Evolutionary conservation across 2,888 invertebrate genomes (phyloP).

Genomic region (Orchestes rusci): DNA sequence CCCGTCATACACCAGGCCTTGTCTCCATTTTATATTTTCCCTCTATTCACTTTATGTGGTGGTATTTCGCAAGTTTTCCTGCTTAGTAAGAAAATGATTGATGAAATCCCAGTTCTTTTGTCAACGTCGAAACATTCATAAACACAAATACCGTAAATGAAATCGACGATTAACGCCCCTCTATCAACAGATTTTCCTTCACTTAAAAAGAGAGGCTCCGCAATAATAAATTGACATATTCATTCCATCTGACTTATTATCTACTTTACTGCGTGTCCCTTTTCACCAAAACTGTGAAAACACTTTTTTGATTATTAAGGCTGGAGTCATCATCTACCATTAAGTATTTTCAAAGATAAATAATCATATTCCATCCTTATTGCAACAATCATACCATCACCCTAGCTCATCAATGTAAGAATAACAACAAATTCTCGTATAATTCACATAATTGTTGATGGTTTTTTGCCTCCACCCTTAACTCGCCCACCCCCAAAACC

Average conservation of each 20-base stretch:
- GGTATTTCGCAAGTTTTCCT: constrained; percentile 15
- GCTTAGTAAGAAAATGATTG: no score
- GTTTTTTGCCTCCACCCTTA: constrained; percentile 13
- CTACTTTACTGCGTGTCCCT: constrained; percentile 23
- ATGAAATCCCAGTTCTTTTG: no score
- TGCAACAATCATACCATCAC: no score
- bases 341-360: no score
- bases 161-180: no score
- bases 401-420: no score
- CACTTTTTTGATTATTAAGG: constrained; percentile 23
- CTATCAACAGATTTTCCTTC: constrained; percentile 17
- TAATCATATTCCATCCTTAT: no score
- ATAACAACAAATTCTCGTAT: no score
- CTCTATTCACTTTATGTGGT: constrained; percentile 11
- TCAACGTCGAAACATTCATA: no score
- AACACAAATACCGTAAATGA: no score
- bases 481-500: constrained; percentile 19
- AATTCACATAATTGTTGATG: no score
- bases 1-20: constrained; percentile 2
- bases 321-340: constrained; percentile 6
- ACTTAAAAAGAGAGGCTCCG: constrained; percentile 16
- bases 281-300: constrained; percentile 23
- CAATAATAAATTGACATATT: constrained; percentile 23
- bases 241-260: constrained; percentile 23
- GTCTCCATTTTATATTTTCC: constrained; percentile 11